phyloP scores from a whole-genome alignment of 2,888 invertebrate genomes.

The Altica lythri region DNA sequence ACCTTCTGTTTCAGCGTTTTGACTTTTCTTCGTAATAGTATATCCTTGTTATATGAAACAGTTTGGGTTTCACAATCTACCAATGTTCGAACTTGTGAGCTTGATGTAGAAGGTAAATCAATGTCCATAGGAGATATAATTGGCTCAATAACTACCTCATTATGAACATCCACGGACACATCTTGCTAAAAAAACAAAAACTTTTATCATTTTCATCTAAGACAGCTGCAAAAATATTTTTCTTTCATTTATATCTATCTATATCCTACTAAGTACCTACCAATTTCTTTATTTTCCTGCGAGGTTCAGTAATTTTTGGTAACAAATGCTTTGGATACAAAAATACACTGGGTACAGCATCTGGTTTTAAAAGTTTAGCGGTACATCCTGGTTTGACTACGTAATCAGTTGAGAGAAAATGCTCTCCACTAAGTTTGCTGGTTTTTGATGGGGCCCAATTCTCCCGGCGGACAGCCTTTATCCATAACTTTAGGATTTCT shows the following conservation, averaged over 20 bases:
- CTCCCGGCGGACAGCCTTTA: constrained; percentile 34
- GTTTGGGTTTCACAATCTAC: not conserved
- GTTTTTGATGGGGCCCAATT: constrained; percentile 38
- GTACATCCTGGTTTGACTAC: too few relatives aligned
- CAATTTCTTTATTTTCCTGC: not conserved
- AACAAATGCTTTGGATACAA: too few relatives aligned
- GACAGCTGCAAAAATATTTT: not conserved
- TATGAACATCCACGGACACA: not conserved
- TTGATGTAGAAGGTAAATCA: not conserved
- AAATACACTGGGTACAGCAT: too few relatives aligned
- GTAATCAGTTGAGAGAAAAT: too few relatives aligned
- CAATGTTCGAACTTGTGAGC: not conserved
- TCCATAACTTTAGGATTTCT: constrained; percentile 34
- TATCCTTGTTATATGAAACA: not conserved
- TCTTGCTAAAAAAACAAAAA: not conserved
- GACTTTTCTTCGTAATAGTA: not conserved
- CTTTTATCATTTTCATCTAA: too few relatives aligned
- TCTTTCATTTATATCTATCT: not conserved
- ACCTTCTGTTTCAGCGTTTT: not conserved
- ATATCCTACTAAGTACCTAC: too few relatives aligned
- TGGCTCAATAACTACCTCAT: too few relatives aligned
- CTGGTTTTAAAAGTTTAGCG: too few relatives aligned
- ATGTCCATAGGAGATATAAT: too few relatives aligned
- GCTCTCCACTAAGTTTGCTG: constrained; percentile 37
- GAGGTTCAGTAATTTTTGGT: too few relatives aligned